phyloP scores from a whole-genome alignment of 2,113 vertebrate genomes.

The Melanotaenia duboulayi region DNA sequence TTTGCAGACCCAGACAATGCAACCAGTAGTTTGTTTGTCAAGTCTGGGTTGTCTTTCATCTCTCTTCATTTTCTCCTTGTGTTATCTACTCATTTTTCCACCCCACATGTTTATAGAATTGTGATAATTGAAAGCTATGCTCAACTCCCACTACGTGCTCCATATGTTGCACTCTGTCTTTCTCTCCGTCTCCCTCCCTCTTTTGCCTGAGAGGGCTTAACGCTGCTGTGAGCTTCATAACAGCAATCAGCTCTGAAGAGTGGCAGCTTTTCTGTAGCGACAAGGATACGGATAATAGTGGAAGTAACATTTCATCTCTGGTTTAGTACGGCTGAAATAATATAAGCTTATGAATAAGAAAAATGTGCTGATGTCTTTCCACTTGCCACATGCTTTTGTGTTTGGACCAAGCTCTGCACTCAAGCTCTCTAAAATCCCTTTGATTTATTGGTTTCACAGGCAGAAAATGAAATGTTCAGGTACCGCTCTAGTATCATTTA shows the following conservation, averaged over 20 bases:
- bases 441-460: conserved; percentile 48
- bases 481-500: conserved; percentile 41
- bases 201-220: conserved; percentile 79
- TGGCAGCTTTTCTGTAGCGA: conserved; percentile 63
- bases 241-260: conserved; percentile 74
- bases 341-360: conserved; percentile 19
- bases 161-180: conserved; percentile 69
- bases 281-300: conserved; percentile 55
- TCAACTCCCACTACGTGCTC: conserved; percentile 72
- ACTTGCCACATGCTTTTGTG: conserved; percentile 14
- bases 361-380: not conserved
- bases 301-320: conserved; percentile 33
- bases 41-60: conserved; percentile 67
- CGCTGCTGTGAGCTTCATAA: conserved; percentile 77
- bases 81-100: conserved; percentile 71
- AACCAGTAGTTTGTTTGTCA: conserved; percentile 39
- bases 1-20: conserved; percentile 58
- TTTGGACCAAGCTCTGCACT: conserved; percentile 23
- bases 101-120: conserved; percentile 71
- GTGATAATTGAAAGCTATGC: conserved; percentile 78
- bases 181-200: conserved; percentile 56
- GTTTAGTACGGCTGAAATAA: conserved; percentile 47
- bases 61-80: conserved; percentile 61
- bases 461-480: conserved; percentile 60
- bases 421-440: conserved; percentile 30